Evolutionary conservation across 37 sponge, comb jelly and placozoan species (phyloP).

Genomic region (Cladorhizidae sp.): DNA sequence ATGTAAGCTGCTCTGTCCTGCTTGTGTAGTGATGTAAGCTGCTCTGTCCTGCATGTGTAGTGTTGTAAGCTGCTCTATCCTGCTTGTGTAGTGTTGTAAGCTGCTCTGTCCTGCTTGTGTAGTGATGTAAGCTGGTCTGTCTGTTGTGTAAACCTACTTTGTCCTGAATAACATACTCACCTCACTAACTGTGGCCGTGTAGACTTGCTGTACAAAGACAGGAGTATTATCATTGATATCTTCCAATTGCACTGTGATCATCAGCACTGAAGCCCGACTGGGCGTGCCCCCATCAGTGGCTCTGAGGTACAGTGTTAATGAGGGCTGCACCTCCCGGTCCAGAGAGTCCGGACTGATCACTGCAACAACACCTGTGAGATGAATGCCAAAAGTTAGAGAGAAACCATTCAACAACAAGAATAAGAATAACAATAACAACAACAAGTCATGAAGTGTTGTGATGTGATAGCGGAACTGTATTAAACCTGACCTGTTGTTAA

Average conservation of each 20-base stretch:
- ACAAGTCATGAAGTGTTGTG: no score
- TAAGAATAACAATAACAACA: no score
- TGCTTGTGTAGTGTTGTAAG: no score
- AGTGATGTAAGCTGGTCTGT: no score
- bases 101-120: no score
- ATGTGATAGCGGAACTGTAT: not conserved
- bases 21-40: no score
- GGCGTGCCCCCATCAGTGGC: constrained; percentile 24
- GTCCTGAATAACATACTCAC: constrained; percentile 13
- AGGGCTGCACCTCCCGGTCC: constrained; percentile 14
- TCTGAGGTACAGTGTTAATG: not conserved
- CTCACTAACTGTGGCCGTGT: constrained; percentile 8
- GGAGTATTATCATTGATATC: constrained; percentile 53
- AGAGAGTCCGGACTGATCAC: not conserved
- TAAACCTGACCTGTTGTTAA: not conserved
- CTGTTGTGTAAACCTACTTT: no score
- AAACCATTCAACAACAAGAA: no score
- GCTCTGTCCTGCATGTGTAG: no score
- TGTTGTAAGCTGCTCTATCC: no score
- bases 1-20: no score
- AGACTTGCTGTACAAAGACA: not conserved
- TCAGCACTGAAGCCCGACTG: not conserved
- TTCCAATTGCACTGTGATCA: not conserved
- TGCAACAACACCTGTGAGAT: constrained; percentile 20
- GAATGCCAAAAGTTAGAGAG: not conserved